phyloP scores from a whole-genome alignment of 1,140 invertebrate genomes.

The Brachionus plicatilis region DNA sequence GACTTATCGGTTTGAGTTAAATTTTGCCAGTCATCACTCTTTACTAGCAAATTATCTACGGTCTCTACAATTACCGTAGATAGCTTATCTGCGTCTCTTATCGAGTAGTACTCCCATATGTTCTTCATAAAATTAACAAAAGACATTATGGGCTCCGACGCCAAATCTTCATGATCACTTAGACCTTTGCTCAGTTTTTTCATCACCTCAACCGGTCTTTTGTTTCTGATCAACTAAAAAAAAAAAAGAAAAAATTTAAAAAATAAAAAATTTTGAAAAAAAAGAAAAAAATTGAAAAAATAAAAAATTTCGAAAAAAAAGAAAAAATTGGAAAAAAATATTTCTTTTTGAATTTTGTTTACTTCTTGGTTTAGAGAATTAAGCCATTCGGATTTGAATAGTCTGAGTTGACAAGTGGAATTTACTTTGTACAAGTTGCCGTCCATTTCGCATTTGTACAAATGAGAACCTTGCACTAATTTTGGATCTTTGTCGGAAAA shows the following conservation, averaged over 20 bases:
- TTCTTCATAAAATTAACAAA: conserved; percentile 11
- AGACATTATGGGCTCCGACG: background rate
- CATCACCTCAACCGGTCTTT: background rate
- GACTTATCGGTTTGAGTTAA: background rate
- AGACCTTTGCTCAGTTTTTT: background rate
- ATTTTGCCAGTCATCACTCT: background rate
- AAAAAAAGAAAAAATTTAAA: background rate
- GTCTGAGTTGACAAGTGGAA: background rate
- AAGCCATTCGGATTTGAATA: background rate
- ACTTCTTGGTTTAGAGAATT: conserved; percentile 4
- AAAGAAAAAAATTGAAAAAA: background rate
- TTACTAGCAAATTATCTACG: background rate
- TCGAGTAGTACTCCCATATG: background rate
- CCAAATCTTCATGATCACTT: background rate
- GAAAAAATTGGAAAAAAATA: background rate
- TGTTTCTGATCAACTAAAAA: background rate
- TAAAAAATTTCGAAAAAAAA: too few species aligned
- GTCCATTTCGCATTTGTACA: conserved; percentile 19
- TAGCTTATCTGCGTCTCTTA: background rate
- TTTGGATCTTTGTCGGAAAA: background rate
- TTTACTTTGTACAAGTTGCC: conserved; percentile 1
- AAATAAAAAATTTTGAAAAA: background rate
- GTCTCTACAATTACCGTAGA: background rate
- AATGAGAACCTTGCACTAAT: background rate
- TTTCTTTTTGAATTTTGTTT: background rate